These are phyloP conservation scores for Dendrolimus kikuchii DNA, from an alignment of 1,140 invertebrate species.

Conservation along the genomic window DNA sequence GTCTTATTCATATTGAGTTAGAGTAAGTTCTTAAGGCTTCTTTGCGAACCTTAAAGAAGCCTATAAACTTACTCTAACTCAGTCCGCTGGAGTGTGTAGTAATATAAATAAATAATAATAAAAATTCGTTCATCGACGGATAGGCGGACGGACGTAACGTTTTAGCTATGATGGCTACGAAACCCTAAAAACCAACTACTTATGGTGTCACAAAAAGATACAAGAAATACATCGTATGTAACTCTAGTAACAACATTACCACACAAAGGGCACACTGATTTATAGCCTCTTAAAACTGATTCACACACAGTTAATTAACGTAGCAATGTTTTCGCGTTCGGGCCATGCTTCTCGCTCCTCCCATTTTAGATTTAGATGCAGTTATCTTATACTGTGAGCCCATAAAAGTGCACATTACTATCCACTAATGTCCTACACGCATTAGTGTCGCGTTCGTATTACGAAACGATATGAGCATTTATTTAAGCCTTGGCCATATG, in stretches of 20 bases:
- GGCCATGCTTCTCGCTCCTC: conserved; percentile 9
- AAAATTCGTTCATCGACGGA: too few species aligned
- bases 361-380: conserved; percentile 32
- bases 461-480: conserved; percentile 40
- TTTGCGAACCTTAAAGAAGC: too few species aligned
- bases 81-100: too few species aligned
- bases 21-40: too few species aligned
- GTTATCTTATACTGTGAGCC: conserved; percentile 38
- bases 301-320: conserved; percentile 16
- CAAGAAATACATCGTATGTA: neutral
- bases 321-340: conserved; percentile 10
- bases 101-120: too few species aligned
- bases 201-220: conserved; percentile 2
- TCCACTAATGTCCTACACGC: conserved; percentile 52
- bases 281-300: conserved; percentile 12
- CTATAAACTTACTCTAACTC: too few species aligned
- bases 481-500: neutral
- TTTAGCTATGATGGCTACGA: too few species aligned
- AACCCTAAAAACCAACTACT: neutral
- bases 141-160: too few species aligned
- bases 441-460: conserved; percentile 58
- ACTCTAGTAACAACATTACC: neutral
- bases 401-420: conserved; percentile 58
- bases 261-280: conserved; percentile 12
- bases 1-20: too few species aligned